Percentiles rank a stretch among this genome's conserved stretches.
Conservation (phyloP, 2,113 vertebrate genomes). For the Grammomys dolichurus region DNA sequence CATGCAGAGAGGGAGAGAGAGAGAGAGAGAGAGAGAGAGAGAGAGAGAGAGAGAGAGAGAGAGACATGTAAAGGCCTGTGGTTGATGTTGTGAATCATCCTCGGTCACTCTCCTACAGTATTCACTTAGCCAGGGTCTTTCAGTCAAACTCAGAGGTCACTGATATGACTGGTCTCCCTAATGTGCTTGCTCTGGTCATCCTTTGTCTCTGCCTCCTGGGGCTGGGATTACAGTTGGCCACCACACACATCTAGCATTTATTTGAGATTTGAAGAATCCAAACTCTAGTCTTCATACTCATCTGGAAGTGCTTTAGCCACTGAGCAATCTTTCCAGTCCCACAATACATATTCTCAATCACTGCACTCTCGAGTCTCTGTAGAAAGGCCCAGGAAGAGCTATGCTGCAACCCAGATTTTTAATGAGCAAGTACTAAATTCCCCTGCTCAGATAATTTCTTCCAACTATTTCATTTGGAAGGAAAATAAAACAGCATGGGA, state of each 20-base stretch:
- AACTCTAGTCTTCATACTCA: background rate
- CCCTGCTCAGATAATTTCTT: constrained; percentile 39
- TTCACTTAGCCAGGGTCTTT: background rate
- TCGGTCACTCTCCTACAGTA: background rate
- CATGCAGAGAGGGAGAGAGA: no score
- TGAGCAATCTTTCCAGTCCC: background rate
- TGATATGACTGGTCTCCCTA: background rate
- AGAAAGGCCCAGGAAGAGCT: background rate
- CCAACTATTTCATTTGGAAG: constrained; percentile 33
- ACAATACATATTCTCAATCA: background rate
- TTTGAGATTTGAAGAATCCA: background rate
- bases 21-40: no score
- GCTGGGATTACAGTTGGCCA: background rate
- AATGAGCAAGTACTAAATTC: constrained; percentile 35
- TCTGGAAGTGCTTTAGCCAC: background rate
- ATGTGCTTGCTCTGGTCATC: background rate
- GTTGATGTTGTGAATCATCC: background rate
- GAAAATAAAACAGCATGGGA: constrained; percentile 41
- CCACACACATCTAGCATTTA: background rate
- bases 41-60: no score
- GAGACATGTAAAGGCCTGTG: no score
- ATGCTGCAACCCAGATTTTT: background rate
- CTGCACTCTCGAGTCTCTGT: background rate
- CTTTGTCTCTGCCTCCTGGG: background rate
- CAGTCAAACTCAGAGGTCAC: background rate